Evolutionary conservation across 1,140 invertebrate species (phyloP).

Genomic region (Stratiolaelaps scimitus): DNA sequence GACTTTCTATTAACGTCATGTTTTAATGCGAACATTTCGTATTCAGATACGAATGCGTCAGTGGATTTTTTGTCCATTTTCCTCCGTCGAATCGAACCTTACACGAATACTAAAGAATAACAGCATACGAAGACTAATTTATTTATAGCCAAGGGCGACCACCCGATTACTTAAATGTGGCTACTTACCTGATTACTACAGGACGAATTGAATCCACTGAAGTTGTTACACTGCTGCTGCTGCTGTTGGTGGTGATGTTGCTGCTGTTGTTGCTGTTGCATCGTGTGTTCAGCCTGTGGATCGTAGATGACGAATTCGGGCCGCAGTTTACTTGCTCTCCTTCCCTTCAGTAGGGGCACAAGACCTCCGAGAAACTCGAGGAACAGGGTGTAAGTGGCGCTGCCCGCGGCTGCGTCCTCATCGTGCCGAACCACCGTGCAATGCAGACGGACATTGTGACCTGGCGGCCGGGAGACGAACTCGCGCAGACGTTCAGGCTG

Average conservation of each 20-base stretch:
- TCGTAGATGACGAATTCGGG: slow-evolving; percentile 98
- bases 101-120: no score
- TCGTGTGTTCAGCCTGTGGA: slow-evolving; percentile 53
- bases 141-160: no score
- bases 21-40: no score
- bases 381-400: slow-evolving; percentile 72
- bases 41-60: no score
- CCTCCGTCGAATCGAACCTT: no score
- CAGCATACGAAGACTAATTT: no score
- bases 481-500: slow-evolving; percentile 69
- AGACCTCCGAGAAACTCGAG: slow-evolving; percentile 89
- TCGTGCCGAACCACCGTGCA: slow-evolving; percentile 93
- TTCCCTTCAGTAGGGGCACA: slow-evolving; percentile 86
- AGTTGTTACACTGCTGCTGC: neutral
- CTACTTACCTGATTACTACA: no score
- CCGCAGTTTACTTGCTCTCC: slow-evolving; percentile 84
- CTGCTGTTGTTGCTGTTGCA: slow-evolving; percentile 17
- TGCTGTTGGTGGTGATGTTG: slow-evolving; percentile 13
- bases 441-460: slow-evolving; percentile 66
- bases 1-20: no score
- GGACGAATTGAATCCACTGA: no score
- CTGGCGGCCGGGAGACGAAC: slow-evolving; percentile 81
- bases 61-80: no score
- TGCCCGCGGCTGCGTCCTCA: slow-evolving; percentile 48
- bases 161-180: no score